Evolutionary conservation across 1,140 invertebrate species (phyloP), one percentile per base, ranked within the genome.

Genomic region (Carcinoscorpius rotundicauda): DNA sequence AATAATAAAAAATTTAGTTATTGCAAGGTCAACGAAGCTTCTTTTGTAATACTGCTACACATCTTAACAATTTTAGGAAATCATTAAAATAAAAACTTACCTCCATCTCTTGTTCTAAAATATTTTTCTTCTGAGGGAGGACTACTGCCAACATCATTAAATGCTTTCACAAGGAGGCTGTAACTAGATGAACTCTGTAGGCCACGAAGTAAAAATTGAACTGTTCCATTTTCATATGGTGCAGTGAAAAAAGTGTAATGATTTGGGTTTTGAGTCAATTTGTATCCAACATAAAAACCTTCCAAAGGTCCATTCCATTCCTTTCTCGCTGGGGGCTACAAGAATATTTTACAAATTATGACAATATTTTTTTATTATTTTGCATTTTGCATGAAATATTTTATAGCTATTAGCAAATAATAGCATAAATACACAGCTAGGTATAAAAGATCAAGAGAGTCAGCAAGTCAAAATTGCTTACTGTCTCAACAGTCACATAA

Each of bases 251-350:
- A 68, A 51, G 63, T 68, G 51, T 52, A 65, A 50, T 57, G 60
- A 10, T 51, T 10, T 5, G 51, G 6, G 29, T 63, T 65, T 4
- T 60, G 50, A 2, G 85, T 87, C n/a, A 90, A 80, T 80, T 89
- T 89, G 76, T 93, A 92, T 49, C 91, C 91, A 69, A 93, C 59
- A 63, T 75, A 75, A 75, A 91, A 92, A 67, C 89, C 89, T 70
- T 87, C 82, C 71, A 95, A 89, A 78, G 92, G 90, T 52, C 91
- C 91, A 73, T 95, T 95, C 91, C 91, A 94, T 72, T 92, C 87
- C 68, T 90, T 86, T 58, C 86, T 83, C 71, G 85, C 80, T 66
- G 92, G 91, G 70, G 90, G 89, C 29, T 29, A 29, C 29, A 29
- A 29, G 29, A 29, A 29, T 29, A 29, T 29, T 29, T 29, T 29